Base-by-base conservation (phyloP, 2,888 invertebrate genomes). In the Melieria crassipennis region DNA sequence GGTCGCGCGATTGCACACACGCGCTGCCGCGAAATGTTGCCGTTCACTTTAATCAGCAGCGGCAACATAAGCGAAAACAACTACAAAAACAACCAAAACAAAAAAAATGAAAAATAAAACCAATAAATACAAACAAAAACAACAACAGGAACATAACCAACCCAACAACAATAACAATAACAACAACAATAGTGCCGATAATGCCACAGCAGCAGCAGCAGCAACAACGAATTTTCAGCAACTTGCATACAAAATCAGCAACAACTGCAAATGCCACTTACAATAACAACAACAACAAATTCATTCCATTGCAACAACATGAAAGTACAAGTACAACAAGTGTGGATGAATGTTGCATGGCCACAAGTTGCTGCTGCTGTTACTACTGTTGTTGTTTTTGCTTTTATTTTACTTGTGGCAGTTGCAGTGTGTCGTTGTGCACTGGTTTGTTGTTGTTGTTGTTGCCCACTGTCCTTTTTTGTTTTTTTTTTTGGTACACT, bases 361-460 rank as follows among this genome's bases (percentile, higher is more conserved):
- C 30, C 3, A 13, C 5, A 65, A 57, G 57, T 9, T 65, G 66
- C 47, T 65, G 57, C 11, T 65, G 66, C 47, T 66, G 61, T 9
- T 65, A 57, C 47, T 65, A 47, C 11, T 65, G 66, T 42, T 66
- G 61, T 61, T 67, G 67, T n/a, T 60, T 60, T 61, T 61, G 52
- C 60, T 67, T 52, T 60, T 13, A 58, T 58, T 58, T 13, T 45
- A 46, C 50, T 47, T 30, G 63, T 63, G 47, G 52, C 5, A 13
- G 10, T 45, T 50, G 30, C 43, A 56, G 56, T 56, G 56, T 42
- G n/a, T 56, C 13, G 16, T 62, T 30, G 30, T 48, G 57, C 61
- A 13, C 65, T 10, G 70, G 16, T 30, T 30, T 30, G 30, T 30
- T 30, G 30, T 30, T 30, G 16, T 16, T 16, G 30, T 30, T 30